A percentile compares a stretch with the other conserved stretches of the same genome.
Conservation (phyloP, 2,113 vertebrate genomes). For the Regulus satrapa region DNA sequence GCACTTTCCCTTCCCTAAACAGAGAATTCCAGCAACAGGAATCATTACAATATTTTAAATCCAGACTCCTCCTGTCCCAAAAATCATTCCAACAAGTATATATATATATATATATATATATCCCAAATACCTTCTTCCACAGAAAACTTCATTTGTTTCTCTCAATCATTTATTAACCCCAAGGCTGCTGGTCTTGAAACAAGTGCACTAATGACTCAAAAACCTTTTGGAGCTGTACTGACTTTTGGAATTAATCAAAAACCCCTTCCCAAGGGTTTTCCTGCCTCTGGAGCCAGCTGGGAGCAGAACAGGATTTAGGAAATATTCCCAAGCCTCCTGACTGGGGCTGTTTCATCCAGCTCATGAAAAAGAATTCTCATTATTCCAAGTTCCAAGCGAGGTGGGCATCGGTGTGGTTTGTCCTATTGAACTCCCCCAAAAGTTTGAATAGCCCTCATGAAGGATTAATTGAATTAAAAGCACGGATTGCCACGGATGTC, state of each 20-base stretch:
- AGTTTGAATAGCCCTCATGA: background rate
- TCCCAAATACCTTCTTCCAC: background rate
- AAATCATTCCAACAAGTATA: background rate
- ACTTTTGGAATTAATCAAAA: too few relatives aligned
- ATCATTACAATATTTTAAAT: background rate
- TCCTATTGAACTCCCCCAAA: background rate
- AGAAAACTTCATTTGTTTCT: background rate
- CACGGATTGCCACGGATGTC: fast-evolving
- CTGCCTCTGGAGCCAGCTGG: background rate
- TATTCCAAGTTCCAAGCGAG: fast-evolving
- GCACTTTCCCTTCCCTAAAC: background rate
- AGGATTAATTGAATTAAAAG: background rate
- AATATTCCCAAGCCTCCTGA: background rate
- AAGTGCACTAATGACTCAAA: background rate
- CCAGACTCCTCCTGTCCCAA: background rate
- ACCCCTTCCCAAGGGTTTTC: background rate
- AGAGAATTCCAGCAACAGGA: background rate
- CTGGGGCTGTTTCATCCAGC: background rate
- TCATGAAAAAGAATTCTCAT: background rate
- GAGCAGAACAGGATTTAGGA: background rate
- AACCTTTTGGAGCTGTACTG: too few relatives aligned
- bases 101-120: too few relatives aligned
- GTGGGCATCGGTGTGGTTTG: background rate
- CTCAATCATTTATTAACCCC: background rate
- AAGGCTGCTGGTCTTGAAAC: background rate